Percentiles rank a stretch among this genome's conserved stretches.
Conservation (phyloP, 2,888 invertebrate genomes). For the Pegoplata infirma region DNA sequence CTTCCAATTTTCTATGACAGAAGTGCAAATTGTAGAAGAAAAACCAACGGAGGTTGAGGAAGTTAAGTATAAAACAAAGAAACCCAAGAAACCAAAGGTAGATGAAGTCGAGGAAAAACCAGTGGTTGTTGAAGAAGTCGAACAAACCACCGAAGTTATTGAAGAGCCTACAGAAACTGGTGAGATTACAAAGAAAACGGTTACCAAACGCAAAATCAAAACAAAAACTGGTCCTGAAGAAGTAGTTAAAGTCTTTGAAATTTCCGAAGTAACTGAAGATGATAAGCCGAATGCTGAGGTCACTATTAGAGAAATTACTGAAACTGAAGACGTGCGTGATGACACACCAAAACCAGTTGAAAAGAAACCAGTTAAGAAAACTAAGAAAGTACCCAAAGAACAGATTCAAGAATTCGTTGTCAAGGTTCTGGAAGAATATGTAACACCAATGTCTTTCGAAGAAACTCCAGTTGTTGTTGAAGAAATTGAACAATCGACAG, state of each 20-base stretch:
- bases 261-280: constrained; percentile 75
- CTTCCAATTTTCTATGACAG: constrained; percentile 65
- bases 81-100: constrained; percentile 61
- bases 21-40: constrained; percentile 39
- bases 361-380: constrained; percentile 71
- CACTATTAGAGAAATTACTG: constrained; percentile 69
- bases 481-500: constrained; percentile 62
- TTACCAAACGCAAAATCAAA: constrained; percentile 74
- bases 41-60: constrained; percentile 60
- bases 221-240: constrained; percentile 78
- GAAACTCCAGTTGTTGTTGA: constrained; percentile 57
- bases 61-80: constrained; percentile 63
- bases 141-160: constrained; percentile 62
- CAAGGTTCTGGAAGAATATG: constrained; percentile 71
- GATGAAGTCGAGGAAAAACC: constrained; percentile 62
- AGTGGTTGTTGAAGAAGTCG: constrained; percentile 62
- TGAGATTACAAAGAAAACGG: constrained; percentile 71
- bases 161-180: constrained; percentile 63
- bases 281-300: constrained; percentile 78
- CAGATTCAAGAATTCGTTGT: constrained; percentile 75
- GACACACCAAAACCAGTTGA: constrained; percentile 65
- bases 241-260: constrained; percentile 76
- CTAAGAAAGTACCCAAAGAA: constrained; percentile 74
- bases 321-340: constrained; percentile 58
- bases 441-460: constrained; percentile 25